These are phyloP conservation scores for Nasonia oneida DNA, from an alignment of 2,888 invertebrate species.

Conservation along the genomic window DNA sequence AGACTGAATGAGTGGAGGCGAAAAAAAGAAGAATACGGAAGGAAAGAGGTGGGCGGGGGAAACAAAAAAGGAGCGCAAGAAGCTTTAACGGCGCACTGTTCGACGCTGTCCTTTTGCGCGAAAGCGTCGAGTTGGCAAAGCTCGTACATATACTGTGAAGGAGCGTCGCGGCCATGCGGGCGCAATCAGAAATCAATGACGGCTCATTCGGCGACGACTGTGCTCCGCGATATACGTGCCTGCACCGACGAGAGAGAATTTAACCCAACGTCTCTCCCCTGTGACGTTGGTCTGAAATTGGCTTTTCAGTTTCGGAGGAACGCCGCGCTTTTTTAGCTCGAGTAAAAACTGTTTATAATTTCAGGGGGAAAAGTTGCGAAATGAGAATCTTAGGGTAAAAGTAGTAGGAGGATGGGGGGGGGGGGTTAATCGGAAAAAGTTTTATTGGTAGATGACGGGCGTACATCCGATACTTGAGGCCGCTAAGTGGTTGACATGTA, in stretches of 20 bases:
- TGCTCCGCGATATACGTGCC: conserved; percentile 1
- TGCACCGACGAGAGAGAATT: conserved; percentile 7
- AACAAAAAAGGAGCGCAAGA: background rate
- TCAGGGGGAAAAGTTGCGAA: background rate
- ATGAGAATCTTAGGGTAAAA: background rate
- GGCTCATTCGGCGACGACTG: conserved; percentile 34
- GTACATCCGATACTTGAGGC: conserved; percentile 1
- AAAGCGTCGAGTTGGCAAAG: conserved; percentile 33
- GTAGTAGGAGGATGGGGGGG: background rate
- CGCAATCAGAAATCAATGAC: conserved; percentile 47
- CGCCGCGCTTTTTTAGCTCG: background rate
- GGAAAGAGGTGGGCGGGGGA: background rate
- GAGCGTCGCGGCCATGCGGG: conserved; percentile 5
- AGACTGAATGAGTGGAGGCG: background rate
- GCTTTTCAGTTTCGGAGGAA: background rate
- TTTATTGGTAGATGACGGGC: background rate
- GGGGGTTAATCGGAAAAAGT: conserved; percentile 1
- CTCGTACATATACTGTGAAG: background rate
- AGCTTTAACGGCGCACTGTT: background rate
- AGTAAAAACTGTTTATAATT: conserved; percentile 14
- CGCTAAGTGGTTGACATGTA: background rate
- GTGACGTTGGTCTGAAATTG: background rate
- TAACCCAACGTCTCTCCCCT: conserved; percentile 10
- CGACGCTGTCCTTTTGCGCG: conserved; percentile 25
- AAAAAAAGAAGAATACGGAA: background rate